Evolutionary conservation across 2,888 invertebrate species (phyloP), one percentile per base, ranked within the genome.

Genomic region (Strigamia transsilvanica): DNA sequence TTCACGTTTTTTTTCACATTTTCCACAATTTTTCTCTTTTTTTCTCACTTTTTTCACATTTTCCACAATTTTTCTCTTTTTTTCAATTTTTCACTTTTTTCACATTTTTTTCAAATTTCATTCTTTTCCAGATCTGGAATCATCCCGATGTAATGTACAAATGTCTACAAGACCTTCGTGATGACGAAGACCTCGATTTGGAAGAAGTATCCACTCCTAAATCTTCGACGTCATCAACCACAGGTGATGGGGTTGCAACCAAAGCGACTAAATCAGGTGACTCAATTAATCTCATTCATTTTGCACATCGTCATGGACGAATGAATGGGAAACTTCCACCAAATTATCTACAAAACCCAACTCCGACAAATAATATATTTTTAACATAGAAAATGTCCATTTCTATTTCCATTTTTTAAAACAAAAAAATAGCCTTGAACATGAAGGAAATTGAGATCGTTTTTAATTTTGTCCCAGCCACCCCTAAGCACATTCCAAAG

Each of bases 81-180:
- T n/a, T n/a, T n/a, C n/a, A 15, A 15, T 18, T 9, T 61, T 2
- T 18, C 7, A 41, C 32, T n/a, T 34, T 34, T 34, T 34, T 7
- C 7, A 34, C 34, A 15, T 81, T 80, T 23, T n/a, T n/a, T n/a
- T n/a, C n/a, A n/a, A n/a, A n/a, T n/a, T n/a, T n/a, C n/a, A n/a
- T n/a, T n/a, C n/a, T n/a, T n/a, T n/a, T n/a, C 66, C 46, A 92
- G 91, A 96, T 97, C 85, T 97, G 97, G 97, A 97, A 97, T 87
- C 97, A 97, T 89, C 96, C 97, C 0, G 97, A 97, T 87, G 95
- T 97, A 21, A 88, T 97, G 38, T 96, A 95, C 87, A 93, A 96
- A 87, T 96, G 95, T 87, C 88, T 97, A 82, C 93, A 93, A 86
- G 95, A 95, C 87, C 91, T 94, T 78, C 92, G 92, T 84, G 93